Evolutionary conservation across 2,797 vertebrate genomes (phyloP).

Genomic region (Neosilurus hyrtlii): DNA sequence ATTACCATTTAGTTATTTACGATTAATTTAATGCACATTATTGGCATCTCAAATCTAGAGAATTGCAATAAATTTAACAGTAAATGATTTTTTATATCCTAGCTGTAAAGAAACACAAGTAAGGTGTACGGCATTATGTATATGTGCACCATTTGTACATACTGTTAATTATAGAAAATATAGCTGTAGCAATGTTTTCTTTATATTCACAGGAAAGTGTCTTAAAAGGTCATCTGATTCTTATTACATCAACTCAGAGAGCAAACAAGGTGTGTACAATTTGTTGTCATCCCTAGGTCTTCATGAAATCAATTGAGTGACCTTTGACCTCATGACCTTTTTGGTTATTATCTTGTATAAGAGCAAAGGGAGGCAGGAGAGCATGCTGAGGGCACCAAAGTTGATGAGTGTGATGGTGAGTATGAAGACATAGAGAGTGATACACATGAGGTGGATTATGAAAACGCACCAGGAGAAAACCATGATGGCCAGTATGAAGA

Average conservation of each 20-base stretch:
- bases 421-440: constrained; percentile 20
- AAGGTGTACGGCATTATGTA: neutral
- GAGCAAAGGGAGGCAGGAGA: neutral
- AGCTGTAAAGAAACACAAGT: neutral
- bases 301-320: neutral
- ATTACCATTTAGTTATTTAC: neutral
- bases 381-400: neutral
- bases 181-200: neutral
- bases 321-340: neutral
- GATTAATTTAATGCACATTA: neutral
- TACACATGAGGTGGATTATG: constrained; percentile 5
- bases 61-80: neutral
- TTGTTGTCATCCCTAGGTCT: neutral
- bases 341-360: neutral
- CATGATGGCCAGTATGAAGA: neutral
- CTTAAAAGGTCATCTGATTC: constrained; percentile 2
- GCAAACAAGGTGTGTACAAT: constrained; percentile 34
- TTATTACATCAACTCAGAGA: constrained; percentile 25
- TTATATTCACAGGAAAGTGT: constrained; percentile 40
- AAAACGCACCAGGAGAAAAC: neutral
- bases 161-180: neutral
- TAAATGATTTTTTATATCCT: neutral
- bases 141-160: neutral
- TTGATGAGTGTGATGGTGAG: constrained; percentile 32
- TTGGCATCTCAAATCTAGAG: neutral